Base-by-base conservation (phyloP, 2,113 vertebrate genomes). In the Alligator sinensis region DNA sequence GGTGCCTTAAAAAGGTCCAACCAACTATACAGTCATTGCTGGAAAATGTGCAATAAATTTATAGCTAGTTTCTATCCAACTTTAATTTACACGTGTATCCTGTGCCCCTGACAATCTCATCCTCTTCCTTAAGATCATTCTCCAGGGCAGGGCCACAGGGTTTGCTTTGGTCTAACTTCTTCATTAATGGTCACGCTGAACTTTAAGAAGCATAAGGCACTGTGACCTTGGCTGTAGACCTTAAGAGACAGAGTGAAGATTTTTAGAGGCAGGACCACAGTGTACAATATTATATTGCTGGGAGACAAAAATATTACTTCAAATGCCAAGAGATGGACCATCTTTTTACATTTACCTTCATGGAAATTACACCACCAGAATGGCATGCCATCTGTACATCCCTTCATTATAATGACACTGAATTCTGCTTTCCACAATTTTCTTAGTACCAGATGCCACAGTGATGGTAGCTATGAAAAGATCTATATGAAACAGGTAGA, bases 221-320 rank as follows among this genome's bases (percentile, higher is more conserved):
- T 72, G 22, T 21, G 38, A 72, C 38, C 30, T 72, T 38, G 30
- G 11, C 11, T 13, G 2, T 88, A 3, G 16, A 17, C 14, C 4
- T 21, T 30, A 80, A 10, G 25, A 34, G 38, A n/a, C 38, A 16
- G 14, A 15, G 15, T 66, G 13, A 54, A 62, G 57, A 86, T 88
- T 78, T 90, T 57, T 21, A 72, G 27, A 84, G 66, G 80, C 6
- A 79, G 4, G 9, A 5, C 21, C 9, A 28, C 0, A 0, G 9
- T n/a, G 10, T 54, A 21, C 82, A 84, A 89, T 38, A n/a, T 4
- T 72, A 19, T 75, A 80, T 27, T 34, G 63, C 11, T 28, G 77
- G 89, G 86, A 66, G 68, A 21, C 30, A 30, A 34, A 34, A 72
- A 60, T 86, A n/a, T 61, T 87, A 9, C 28, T 90, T 80, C 25